Percentiles rank a stretch among this genome's conserved stretches.
These are phyloP conservation scores for Thymelicus lineola DNA, from an alignment of 2,888 invertebrate species.

Conservation along the genomic window DNA sequence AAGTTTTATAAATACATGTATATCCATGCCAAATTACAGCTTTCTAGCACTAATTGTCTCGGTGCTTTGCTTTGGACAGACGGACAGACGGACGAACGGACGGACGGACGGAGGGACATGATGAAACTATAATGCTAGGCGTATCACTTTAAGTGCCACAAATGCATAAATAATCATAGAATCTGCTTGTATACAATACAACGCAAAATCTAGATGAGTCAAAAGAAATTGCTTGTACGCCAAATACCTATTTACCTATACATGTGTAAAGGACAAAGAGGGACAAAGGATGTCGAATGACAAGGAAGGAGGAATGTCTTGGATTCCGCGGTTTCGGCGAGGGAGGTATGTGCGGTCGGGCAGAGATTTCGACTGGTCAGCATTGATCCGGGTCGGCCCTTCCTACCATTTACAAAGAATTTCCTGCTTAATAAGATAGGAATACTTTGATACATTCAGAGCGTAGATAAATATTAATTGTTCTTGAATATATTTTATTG, in stretches of 20 bases:
- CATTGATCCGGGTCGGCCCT: conserved; percentile 61
- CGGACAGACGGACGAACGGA: too few species aligned
- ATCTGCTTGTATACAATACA: too few species aligned
- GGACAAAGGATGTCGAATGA: conserved; percentile 27
- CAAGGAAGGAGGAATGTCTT: conserved; percentile 46
- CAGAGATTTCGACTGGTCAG: conserved; percentile 64
- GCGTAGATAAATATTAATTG: too few species aligned
- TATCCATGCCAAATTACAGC: too few species aligned
- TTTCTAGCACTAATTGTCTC: too few species aligned
- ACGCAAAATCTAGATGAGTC: not conserved
- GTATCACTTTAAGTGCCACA: too few species aligned
- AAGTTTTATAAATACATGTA: too few species aligned
- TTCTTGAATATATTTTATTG: too few species aligned
- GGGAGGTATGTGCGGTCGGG: conserved; percentile 72
- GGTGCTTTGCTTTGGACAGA: too few species aligned
- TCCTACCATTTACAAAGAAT: not conserved
- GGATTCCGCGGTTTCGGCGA: conserved; percentile 59
- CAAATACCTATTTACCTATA: not conserved
- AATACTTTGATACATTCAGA: not conserved
- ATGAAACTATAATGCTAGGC: too few species aligned
- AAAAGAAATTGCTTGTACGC: not conserved
- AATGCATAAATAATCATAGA: too few species aligned
- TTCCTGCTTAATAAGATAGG: not conserved
- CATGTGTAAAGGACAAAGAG: conserved; percentile 12
- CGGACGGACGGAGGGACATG: too few species aligned